phyloP scores from a whole-genome alignment of 2,113 vertebrate species.

The mouse (Mus musculus) region GRCm39 chr17:29456001-29456500 shows the following conservation, averaged over 20 bases:
- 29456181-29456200: background rate
- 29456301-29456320: background rate
- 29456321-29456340: background rate
- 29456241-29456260: background rate
- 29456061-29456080: background rate
- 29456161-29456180: background rate
- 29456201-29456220: background rate
- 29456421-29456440: background rate
- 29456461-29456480: background rate
- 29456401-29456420: background rate
- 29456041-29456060: background rate
- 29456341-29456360: constrained; percentile 7
- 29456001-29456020: background rate
- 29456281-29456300: background rate
- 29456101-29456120: constrained; percentile 16
- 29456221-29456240: background rate
- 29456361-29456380: constrained; percentile 74
- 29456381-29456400: constrained; percentile 51
- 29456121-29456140: background rate
- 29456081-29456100: background rate
- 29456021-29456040: background rate
- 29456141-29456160: background rate
- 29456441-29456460: background rate
- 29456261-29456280: background rate
- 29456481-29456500: background rate